These are phyloP conservation scores for Thalpophila matura DNA, from an alignment of 2,888 invertebrate genomes.

Conservation along the genomic window DNA sequence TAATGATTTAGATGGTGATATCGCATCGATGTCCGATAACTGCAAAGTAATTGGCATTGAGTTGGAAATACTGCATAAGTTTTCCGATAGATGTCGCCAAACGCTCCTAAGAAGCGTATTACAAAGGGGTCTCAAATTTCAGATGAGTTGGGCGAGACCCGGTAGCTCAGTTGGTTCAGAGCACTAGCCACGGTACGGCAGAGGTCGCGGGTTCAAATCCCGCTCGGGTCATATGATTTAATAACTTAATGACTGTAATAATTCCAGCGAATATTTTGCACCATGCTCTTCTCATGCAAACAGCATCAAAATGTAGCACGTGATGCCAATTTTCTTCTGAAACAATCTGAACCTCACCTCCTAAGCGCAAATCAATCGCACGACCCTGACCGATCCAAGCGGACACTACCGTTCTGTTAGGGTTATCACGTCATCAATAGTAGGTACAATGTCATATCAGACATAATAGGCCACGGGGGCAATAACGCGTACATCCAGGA, in stretches of 20 bases:
- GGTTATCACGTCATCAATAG: conserved; percentile 14
- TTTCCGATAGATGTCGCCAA: too few relatives aligned
- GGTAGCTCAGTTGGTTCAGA: too few relatives aligned
- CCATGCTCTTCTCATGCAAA: background rate
- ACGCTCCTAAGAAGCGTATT: too few relatives aligned
- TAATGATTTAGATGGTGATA: too few relatives aligned
- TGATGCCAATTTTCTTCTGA: background rate
- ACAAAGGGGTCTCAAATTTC: too few relatives aligned
- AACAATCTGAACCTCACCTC: background rate
- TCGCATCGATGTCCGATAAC: too few relatives aligned
- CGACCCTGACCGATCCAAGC: conserved; percentile 40
- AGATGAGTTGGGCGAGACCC: too few relatives aligned
- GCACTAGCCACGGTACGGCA: too few relatives aligned
- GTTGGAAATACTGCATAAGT: too few relatives aligned
- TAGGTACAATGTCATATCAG: conserved; percentile 31
- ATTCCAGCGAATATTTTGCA: background rate
- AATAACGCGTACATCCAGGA: conserved; percentile 15
- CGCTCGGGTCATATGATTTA: too few relatives aligned
- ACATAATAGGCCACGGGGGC: background rate
- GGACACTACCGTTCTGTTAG: conserved; percentile 11
- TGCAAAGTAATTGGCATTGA: too few relatives aligned
- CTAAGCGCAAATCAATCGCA: background rate
- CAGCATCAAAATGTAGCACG: background rate
- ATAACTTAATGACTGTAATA: background rate
- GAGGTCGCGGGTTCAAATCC: too few relatives aligned